Evolutionary conservation across 2,113 vertebrate genomes (phyloP).

Genomic region (Passer domesticus): DNA sequence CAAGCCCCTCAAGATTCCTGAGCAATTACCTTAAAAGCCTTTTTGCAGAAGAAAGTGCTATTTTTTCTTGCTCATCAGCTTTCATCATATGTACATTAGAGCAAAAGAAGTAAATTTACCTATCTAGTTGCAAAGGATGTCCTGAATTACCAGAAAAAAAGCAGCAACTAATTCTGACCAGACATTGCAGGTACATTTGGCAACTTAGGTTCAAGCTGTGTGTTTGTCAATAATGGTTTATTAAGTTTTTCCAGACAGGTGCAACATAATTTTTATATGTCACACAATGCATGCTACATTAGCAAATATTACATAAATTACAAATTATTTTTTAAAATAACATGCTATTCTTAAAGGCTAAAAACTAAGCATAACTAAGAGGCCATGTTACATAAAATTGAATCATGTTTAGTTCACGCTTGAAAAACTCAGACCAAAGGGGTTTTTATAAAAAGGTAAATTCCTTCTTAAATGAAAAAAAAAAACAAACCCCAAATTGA

Average conservation of each 20-base stretch:
- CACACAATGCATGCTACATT: background rate
- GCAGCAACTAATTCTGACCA: background rate
- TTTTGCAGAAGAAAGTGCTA: background rate
- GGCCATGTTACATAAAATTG: background rate
- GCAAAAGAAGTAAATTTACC: conserved; percentile 30
- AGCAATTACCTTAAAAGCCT: conserved; percentile 1
- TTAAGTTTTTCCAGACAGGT: background rate
- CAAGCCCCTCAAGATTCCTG: background rate
- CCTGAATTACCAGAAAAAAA: background rate
- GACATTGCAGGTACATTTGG: background rate
- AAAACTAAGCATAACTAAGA: background rate
- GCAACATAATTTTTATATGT: background rate
- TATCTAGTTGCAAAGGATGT: background rate
- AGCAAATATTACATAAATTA: background rate
- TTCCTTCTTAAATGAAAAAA: background rate
- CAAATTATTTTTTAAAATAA: background rate
- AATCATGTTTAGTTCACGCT: background rate
- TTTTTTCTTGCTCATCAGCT: conserved; percentile 21
- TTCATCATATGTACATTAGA: background rate
- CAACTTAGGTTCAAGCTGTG: background rate
- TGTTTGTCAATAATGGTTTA: background rate
- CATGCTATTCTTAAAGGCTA: background rate
- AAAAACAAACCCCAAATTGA: background rate
- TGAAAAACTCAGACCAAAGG: background rate
- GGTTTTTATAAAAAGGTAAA: background rate